Evolutionary conservation across 2,113 vertebrate genomes (phyloP).

Genomic region (Crotalus helleri): DNA sequence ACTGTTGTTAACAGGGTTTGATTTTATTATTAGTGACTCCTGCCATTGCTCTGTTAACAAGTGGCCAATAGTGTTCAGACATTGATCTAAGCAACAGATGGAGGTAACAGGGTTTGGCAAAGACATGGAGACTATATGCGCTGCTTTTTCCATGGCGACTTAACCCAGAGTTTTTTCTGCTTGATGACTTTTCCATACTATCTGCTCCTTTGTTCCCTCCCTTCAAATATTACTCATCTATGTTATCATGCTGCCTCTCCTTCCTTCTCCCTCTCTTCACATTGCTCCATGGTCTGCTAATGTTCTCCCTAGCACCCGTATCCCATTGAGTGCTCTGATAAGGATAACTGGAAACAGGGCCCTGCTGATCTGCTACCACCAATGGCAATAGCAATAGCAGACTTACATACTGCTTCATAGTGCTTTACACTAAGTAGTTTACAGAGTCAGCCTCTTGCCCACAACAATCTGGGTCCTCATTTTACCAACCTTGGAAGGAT

Average conservation of each 20-base stretch:
- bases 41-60: not conserved
- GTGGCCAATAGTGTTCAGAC: not conserved
- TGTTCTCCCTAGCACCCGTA: not conserved
- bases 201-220: not conserved
- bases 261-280: not conserved
- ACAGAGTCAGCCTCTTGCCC: not conserved
- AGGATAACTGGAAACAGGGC: not conserved
- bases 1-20: not conserved
- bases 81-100: not conserved
- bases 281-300: not conserved
- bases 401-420: not conserved
- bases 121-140: not conserved
- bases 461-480: not conserved
- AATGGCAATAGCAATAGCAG: not conserved
- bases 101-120: not conserved
- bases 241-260: not conserved
- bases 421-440: not conserved
- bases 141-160: not conserved
- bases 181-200: not conserved
- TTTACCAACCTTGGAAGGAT: not conserved
- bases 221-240: not conserved
- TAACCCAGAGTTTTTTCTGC: not conserved
- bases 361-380: not conserved
- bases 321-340: not conserved
- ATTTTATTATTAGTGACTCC: not conserved